phyloP scores from a whole-genome alignment of 2,797 vertebrate species.

The Mycteria americana region DNA sequence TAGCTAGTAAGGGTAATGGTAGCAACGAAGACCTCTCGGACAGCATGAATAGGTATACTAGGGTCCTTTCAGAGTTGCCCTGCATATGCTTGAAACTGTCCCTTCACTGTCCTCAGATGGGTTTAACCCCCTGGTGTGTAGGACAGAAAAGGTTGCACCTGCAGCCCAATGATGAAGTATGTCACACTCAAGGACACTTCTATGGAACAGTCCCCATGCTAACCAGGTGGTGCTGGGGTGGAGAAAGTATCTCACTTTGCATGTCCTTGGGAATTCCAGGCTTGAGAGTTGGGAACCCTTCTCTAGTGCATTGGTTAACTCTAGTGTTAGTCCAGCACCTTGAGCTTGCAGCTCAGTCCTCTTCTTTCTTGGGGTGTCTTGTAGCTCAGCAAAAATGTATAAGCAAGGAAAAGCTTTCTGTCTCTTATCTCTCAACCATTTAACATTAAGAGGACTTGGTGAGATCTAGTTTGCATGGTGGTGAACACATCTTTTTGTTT shows the following conservation, averaged over 20 bases:
- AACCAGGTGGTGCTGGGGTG: background rate
- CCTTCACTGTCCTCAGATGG: accelerated
- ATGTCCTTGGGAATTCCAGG: background rate
- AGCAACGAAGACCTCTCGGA: background rate
- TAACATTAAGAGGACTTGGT: accelerated
- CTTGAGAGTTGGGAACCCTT: background rate
- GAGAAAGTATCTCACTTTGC: background rate
- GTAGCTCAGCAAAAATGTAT: background rate
- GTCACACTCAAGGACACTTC: accelerated
- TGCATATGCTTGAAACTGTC: background rate
- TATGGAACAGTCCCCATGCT: background rate
- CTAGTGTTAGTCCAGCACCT: background rate
- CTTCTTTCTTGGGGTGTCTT: background rate
- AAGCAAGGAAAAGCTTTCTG: background rate
- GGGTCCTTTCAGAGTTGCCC: background rate
- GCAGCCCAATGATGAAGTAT: background rate
- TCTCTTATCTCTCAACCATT: background rate
- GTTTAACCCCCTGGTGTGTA: background rate
- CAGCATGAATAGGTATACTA: background rate
- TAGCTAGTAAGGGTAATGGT: too few relatives aligned
- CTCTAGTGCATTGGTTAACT: accelerated
- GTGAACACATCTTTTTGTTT: background rate
- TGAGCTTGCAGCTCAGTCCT: background rate
- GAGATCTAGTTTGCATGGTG: background rate
- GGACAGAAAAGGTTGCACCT: background rate